These are phyloP conservation scores for Mylabris sibirica DNA, from an alignment of 2,888 invertebrate genomes.

Conservation along the genomic window DNA sequence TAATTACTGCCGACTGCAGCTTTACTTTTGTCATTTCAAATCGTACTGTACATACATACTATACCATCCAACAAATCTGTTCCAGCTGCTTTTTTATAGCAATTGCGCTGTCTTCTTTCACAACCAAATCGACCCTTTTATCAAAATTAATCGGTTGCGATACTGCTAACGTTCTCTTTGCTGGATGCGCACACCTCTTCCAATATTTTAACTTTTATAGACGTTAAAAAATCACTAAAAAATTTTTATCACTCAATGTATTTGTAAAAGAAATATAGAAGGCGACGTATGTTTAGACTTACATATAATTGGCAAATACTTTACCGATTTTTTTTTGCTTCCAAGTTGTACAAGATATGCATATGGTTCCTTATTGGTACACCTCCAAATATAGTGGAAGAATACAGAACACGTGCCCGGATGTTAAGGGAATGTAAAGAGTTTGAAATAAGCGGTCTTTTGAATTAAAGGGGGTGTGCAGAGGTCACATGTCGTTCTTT, in stretches of 20 bases:
- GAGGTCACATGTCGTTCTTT: slow-evolving; percentile 33
- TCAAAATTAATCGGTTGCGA: slow-evolving; percentile 11
- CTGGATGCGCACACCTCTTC: not conserved
- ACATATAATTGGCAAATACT: not conserved
- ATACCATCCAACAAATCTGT: slow-evolving; percentile 41
- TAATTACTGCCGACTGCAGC: slow-evolving; percentile 50
- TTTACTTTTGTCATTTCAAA: slow-evolving; percentile 40
- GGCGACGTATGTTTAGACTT: no score
- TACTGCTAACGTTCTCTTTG: slow-evolving; percentile 1
- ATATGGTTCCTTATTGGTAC: slow-evolving; percentile 37
- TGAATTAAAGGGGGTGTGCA: slow-evolving; percentile 34
- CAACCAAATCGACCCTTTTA: slow-evolving; percentile 16
- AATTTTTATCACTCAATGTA: no score
- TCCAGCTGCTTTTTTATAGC: slow-evolving; percentile 49
- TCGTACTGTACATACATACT: slow-evolving; percentile 42
- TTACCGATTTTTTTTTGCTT: slow-evolving; percentile 37
- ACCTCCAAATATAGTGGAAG: slow-evolving; percentile 24
- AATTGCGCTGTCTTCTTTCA: slow-evolving; percentile 22
- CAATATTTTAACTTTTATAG: not conserved
- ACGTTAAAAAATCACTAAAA: no score
- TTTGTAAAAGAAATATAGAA: no score
- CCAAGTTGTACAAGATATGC: slow-evolving; percentile 49
- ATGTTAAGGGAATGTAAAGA: slow-evolving; percentile 48
- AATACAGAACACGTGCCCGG: slow-evolving; percentile 51
- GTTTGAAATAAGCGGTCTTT: slow-evolving; percentile 22